Conservation (phyloP, 2,797 vertebrate species). For the Coendou prehensilis region DNA sequence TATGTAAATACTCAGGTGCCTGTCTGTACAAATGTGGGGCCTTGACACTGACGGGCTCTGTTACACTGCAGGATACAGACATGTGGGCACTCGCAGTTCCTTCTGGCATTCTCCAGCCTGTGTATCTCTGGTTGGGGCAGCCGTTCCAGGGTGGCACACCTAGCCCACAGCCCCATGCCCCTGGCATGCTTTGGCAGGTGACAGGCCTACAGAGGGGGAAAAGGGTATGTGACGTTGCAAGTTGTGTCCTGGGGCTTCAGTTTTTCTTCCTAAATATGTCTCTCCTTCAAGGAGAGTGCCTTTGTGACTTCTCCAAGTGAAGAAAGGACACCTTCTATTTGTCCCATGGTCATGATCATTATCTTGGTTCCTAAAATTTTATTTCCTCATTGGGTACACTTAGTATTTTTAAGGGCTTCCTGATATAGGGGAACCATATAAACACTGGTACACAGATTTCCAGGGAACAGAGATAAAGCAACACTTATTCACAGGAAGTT, state of each 20-base stretch:
- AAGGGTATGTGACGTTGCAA: background rate
- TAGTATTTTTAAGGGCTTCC: slow-evolving; percentile 30
- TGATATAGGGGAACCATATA: background rate
- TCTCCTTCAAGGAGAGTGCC: background rate
- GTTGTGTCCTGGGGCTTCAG: background rate
- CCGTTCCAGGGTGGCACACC: background rate
- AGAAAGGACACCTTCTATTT: background rate
- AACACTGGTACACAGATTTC: background rate
- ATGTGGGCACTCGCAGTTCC: slow-evolving; percentile 26
- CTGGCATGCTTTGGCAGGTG: background rate
- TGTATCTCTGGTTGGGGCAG: background rate
- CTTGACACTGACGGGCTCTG: background rate
- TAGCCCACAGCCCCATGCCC: background rate
- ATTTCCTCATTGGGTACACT: background rate
- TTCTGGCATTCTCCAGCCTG: background rate
- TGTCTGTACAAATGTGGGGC: slow-evolving; percentile 67
- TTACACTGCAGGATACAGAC: background rate
- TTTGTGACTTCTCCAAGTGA: background rate
- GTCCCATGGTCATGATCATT: background rate
- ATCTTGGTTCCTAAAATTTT: background rate
- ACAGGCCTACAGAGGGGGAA: background rate
- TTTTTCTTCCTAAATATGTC: background rate
- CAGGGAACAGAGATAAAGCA: slow-evolving; percentile 45
- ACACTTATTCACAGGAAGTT: background rate
- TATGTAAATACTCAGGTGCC: slow-evolving; percentile 52